Base-by-base conservation (phyloP, 2,888 invertebrate species). In the Acanthosepion pharaonis region DNA sequence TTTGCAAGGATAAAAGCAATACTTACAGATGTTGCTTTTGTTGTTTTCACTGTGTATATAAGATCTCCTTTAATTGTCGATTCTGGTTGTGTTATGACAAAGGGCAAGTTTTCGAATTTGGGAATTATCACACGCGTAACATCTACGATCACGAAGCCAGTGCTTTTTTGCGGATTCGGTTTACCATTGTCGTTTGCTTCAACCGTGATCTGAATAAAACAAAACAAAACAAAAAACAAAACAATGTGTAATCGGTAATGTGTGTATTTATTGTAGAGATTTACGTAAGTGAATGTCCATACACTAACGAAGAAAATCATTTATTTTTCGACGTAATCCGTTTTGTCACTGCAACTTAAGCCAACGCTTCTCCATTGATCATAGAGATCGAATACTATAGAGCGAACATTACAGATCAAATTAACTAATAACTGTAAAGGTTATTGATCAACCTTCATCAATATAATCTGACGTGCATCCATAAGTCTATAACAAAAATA, bases 51-150 rank as follows among this genome's bases (percentile, higher is more conserved):
- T 33, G 78, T 78, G 33, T 33, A 78, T 78, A 78, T 3, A 78
- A 78, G 15, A 78, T 8, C 11, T 78, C 78, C 78, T 78, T n/a
- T 78, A 6, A 0, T 18, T 0, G 78, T 78, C 1, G n/a, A 78
- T 78, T 33, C 78, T 78, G 51, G 5, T 51, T 6, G 3, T 49
- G 78, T 94, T 0, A 95, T 93, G 6, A 94, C 94, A 11, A 3
- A 8, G 28, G 96, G 96, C 18, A 97, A 95, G 92, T 96, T 96
- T 15, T 95, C 92, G 91, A 96, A 97, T 5, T 64, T 93, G 20
- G 97, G 97, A n/a, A 33, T 94, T 25, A 94, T 91, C 93, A 97
- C 97, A 53, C 97, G 95, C 1, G 95, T 95, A n/a, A 97, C 97
- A 92, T 94, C 95, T 20, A 97, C 96, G 33, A 94, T 95, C 9